Base-by-base conservation (phyloP, 2,113 vertebrate species). In the Bucco capensis region DNA sequence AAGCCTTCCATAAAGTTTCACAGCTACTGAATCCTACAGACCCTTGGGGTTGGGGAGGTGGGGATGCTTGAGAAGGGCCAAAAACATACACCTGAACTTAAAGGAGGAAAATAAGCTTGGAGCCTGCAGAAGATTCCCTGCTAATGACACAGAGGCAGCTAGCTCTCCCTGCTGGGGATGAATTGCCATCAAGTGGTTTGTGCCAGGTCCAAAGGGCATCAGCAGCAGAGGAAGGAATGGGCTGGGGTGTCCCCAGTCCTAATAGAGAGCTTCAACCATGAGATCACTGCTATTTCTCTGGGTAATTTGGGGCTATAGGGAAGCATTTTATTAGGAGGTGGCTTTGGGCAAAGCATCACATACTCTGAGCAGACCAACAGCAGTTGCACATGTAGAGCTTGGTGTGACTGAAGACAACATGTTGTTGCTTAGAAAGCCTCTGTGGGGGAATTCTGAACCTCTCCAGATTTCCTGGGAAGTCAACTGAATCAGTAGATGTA, bases 1-100 rank as follows among this genome's bases (percentile, higher is more conserved):
- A 95, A 97, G 83, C 92, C 92, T 37, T 42, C 94, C 4, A 2
- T 95, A 77, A 91, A 94, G 46, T 83, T 46, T 57, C 86, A 12
- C 62, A 24, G 93, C 96, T 96, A 94, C 96, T 70, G 85, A 75
- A 25, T 79, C 71, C 47, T 33, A 1, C 0, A n/a, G 92, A 40
- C 35, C 31, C 5, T 65, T 22, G 44, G 81, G 42, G 23, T 4
- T 67, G 89, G 74, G 38, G 15, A 23, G 30, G 50, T 5, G 37
- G 15, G 58, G 67, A 22, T n/a, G 19, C 54, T 61, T 7, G 53
- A 31, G 50, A 30, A 69, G 0, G 2, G 35, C n/a, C 47, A 14
- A 62, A 93, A 78, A 3, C 30, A 15, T 2, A 10, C 40, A 13
- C 6, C 44, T 49, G 9, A 38, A 57, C 27, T 27, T 57, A 88